A percentile compares a stretch with the other conserved stretches of the same genome.
These are phyloP conservation scores for Lepidurus couesii DNA, from an alignment of 1,140 invertebrate species.

Conservation along the genomic window DNA sequence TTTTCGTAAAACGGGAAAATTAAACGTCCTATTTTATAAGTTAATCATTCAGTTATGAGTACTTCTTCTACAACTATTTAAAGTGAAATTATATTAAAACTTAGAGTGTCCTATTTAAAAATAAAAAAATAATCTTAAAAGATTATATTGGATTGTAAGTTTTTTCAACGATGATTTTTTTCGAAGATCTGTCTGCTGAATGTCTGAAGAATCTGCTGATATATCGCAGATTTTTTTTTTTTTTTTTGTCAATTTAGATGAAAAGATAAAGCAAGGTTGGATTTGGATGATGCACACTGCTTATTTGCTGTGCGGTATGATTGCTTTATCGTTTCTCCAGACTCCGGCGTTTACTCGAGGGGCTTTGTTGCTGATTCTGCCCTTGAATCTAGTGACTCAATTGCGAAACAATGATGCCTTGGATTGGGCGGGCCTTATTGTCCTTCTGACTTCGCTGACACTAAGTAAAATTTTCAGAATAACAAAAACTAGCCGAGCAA, in stretches of 20 bases:
- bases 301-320: constrained; percentile 42
- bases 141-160: not conserved
- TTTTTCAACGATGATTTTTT: not conserved
- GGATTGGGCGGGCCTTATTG: constrained; percentile 27
- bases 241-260: constrained; percentile 38
- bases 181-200: too few species aligned
- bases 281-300: constrained; percentile 41
- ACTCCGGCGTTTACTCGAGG: constrained; percentile 31
- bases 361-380: constrained; percentile 29
- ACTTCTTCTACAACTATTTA: too few species aligned
- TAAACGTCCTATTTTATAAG: too few species aligned
- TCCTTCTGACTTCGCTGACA: constrained; percentile 25
- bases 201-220: too few species aligned
- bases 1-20: too few species aligned
- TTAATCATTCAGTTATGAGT: too few species aligned
- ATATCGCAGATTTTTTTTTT: not conserved
- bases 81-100: too few species aligned
- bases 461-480: not conserved
- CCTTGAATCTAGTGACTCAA: constrained; percentile 31
- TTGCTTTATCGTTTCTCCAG: constrained; percentile 33
- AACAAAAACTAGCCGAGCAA: not conserved
- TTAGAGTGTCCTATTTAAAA: too few species aligned
- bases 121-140: too few species aligned
- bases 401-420: constrained; percentile 23
- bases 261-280: constrained; percentile 40